Percentiles rank a stretch among this genome's conserved stretches.
phyloP scores from a whole-genome alignment of 2,113 vertebrate genomes.

The Colistium nudipinnis region DNA sequence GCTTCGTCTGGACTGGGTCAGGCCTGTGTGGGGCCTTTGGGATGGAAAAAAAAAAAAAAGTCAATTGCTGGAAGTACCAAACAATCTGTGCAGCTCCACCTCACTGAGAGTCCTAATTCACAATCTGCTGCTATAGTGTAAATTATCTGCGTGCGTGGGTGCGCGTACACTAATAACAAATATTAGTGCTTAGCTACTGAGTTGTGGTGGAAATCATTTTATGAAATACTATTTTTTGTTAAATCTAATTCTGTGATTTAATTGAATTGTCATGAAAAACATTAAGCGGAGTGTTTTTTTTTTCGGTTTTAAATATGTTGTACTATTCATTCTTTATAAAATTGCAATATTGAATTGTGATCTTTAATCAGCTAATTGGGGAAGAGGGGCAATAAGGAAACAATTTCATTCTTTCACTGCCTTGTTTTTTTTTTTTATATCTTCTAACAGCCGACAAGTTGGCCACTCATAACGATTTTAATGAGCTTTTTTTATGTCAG shows the following conservation, averaged over 20 bases:
- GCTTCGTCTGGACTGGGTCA: not conserved
- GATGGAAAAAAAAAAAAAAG: not conserved
- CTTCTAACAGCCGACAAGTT: too few relatives aligned
- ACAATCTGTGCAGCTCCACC: slow-evolving; percentile 9
- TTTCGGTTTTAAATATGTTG: too few relatives aligned
- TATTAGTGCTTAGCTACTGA: too few relatives aligned
- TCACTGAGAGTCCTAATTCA: slow-evolving; percentile 11
- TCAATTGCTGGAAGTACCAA: not conserved
- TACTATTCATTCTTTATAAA: too few relatives aligned
- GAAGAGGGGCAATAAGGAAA: not conserved
- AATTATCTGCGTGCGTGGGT: not conserved
- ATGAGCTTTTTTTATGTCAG: not conserved
- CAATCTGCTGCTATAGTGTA: too few relatives aligned
- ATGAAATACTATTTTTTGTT: too few relatives aligned
- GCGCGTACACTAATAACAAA: too few relatives aligned
- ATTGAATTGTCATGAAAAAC: too few relatives aligned
- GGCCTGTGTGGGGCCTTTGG: slow-evolving; percentile 4
- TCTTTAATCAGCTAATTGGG: slow-evolving; percentile 24
- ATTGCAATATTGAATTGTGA: too few relatives aligned
- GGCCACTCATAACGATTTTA: not conserved
- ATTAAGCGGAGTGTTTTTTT: too few relatives aligned
- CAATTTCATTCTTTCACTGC: not conserved
- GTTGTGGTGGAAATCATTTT: too few relatives aligned
- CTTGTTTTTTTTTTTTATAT: not conserved
- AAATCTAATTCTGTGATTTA: too few relatives aligned